Conservation (phyloP, 2,113 vertebrate genomes). For the Gavialis gangeticus region DNA sequence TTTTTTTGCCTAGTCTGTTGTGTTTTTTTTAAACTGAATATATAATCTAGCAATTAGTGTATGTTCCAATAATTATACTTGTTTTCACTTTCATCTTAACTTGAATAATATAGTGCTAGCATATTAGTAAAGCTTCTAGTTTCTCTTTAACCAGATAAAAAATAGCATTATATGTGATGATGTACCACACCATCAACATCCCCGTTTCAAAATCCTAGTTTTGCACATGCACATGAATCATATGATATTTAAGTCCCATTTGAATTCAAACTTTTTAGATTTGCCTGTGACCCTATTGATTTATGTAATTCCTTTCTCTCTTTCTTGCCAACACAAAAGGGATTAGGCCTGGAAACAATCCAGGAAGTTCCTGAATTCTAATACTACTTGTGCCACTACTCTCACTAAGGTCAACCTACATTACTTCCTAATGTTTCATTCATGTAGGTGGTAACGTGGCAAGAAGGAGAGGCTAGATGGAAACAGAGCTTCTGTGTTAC, state of each 20-base stretch:
- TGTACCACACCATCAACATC: no score
- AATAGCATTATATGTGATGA: no score
- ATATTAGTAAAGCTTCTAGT: no score
- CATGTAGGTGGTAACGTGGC: neutral
- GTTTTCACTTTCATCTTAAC: no score
- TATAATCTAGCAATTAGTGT: no score
- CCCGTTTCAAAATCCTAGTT: no score
- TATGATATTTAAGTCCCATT: rapidly evolving
- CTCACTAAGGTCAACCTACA: neutral
- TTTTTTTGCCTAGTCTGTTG: no score
- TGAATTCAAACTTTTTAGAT: neutral
- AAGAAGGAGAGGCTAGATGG: rapidly evolving
- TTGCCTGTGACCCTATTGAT: neutral
- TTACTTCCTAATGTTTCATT: neutral
- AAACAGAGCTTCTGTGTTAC: neutral
- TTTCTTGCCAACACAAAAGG: rapidly evolving
- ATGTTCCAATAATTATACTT: no score
- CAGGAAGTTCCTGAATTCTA: neutral
- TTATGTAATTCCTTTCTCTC: neutral
- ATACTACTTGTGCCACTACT: neutral
- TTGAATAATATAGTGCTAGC: no score
- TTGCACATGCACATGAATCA: neutral
- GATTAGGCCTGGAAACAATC: neutral
- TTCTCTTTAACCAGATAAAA: no score
- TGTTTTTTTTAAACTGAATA: no score